phyloP scores from a whole-genome alignment of 2,113 vertebrate species.

The Hippocampus mohnikei region DNA sequence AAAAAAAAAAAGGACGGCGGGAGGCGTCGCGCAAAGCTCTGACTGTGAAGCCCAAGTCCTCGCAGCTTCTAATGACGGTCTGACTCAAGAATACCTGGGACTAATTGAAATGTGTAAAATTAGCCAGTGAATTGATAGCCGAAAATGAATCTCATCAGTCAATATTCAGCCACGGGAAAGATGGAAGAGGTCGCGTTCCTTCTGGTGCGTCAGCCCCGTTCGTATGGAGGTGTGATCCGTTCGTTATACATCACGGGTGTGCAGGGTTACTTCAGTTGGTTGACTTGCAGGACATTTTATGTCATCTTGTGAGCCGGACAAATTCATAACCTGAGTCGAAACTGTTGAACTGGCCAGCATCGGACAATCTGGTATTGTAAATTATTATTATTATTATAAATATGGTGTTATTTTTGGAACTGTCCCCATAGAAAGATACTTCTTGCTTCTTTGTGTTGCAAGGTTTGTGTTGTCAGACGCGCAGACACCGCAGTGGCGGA shows the following conservation, averaged over 20 bases:
- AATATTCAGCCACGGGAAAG: slow-evolving; percentile 27
- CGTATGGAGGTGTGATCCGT: slow-evolving; percentile 15
- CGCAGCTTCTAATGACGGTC: slow-evolving; percentile 44
- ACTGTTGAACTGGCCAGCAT: not conserved
- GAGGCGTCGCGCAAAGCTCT: not conserved
- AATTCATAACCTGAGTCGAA: not conserved
- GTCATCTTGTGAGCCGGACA: not conserved
- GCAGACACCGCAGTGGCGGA: slow-evolving; percentile 25
- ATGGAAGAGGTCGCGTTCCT: slow-evolving; percentile 24
- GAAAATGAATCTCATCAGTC: slow-evolving; percentile 62
- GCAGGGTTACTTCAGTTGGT: slow-evolving; percentile 12
- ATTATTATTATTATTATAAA: no score
- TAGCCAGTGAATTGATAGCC: slow-evolving; percentile 9
- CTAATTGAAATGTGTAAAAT: slow-evolving; percentile 14
- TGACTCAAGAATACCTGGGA: slow-evolving; percentile 25
- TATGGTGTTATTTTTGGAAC: not conserved
- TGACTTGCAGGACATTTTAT: not conserved
- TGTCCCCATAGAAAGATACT: not conserved
- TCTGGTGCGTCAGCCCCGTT: slow-evolving; percentile 18
- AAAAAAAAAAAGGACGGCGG: not conserved
- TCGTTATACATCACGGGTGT: slow-evolving; percentile 1
- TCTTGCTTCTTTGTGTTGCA: slow-evolving; percentile 9
- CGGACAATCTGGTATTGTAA: not conserved
- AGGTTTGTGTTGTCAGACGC: slow-evolving; percentile 21
- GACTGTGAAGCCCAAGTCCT: slow-evolving; percentile 14